Evolutionary conservation across 2,888 invertebrate species (phyloP).

Genomic region (Hirtodrosophila cameraria): DNA sequence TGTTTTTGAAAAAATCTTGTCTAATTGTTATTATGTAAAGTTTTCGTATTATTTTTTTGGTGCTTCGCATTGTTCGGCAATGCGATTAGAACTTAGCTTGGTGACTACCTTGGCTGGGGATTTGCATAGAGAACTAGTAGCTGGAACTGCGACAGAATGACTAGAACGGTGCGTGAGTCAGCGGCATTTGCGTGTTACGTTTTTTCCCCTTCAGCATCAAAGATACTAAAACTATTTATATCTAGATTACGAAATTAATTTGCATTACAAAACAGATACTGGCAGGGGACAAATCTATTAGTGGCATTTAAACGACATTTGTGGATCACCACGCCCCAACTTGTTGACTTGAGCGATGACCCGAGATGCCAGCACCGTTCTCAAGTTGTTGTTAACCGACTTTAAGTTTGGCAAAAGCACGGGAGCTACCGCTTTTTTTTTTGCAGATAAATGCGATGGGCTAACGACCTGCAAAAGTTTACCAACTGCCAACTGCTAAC

Average conservation of each 20-base stretch:
- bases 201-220: conserved; percentile 13
- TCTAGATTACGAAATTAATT: conserved; percentile 64
- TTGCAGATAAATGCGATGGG: conserved; percentile 55
- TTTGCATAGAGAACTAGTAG: conserved; percentile 59
- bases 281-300: conserved; percentile 34
- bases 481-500: conserved; percentile 22
- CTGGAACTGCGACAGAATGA: conserved; percentile 16
- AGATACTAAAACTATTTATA: conserved; percentile 47
- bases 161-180: conserved; percentile 57
- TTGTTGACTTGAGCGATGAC: conserved; percentile 65
- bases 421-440: conserved; percentile 26
- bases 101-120: conserved; percentile 54
- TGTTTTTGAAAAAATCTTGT: conserved; percentile 48
- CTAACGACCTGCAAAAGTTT: conserved; percentile 61
- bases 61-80: conserved; percentile 24
- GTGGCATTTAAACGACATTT: conserved; percentile 52
- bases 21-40: conserved; percentile 73
- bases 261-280: conserved; percentile 60
- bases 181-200: conserved; percentile 47
- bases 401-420: conserved; percentile 22
- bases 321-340: conserved; percentile 63
- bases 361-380: conserved; percentile 39
- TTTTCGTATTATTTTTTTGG: conserved; percentile 38
- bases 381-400: conserved; percentile 54
- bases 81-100: conserved; percentile 11